Evolutionary conservation across 2,888 invertebrate genomes (phyloP), one percentile per base, ranked within the genome.

Genomic region (Mesorhabditis spiculigera): DNA sequence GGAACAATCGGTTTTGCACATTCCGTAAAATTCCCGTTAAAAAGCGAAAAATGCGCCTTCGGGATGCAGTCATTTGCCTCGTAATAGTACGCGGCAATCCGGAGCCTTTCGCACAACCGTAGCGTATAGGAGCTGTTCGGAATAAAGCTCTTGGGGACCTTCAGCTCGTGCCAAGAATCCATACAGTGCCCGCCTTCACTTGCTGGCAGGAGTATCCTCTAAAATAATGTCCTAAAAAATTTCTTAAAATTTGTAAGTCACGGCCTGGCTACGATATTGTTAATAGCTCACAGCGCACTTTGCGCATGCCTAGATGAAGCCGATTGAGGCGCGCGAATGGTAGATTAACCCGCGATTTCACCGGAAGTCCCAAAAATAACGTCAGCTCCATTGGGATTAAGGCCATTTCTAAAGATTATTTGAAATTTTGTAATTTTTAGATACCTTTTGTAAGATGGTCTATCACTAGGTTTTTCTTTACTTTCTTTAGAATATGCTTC

Each of bases 201-300:
- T 50, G 58, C 58, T 13, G 58, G 8, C 3, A 50, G 58, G 10
- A 50, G 58, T 50, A 13, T 50, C 3, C 58, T 50, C 58, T 50
- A 50, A 50, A 50, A n/a, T 3, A 13, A 10, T 13, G 3, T 50
- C 8, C n/a, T 50, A 50, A 10, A 50, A n/a, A 10, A 10, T 50
- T 50, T 50, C 58, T 2, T 50, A 50, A 50, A 13, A 50, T n/a
- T n/a, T n/a, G n/a, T n/a, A n/a, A n/a, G n/a, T n/a, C n/a, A n/a
- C n/a, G n/a, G n/a, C n/a, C 58, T 50, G 8, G 1, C 8, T n/a
- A 50, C 8, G n/a, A 50, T n/a, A 50, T n/a, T n/a, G 58, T 13
- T 50, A 50, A 50, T 50, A 50, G 58, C 58, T 50, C 58, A 50
- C 58, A 50, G 58, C 58, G 58, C 58, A 50, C 58, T 50, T 50